These are phyloP conservation scores for Steinernema scapterisci DNA, from an alignment of 2,888 invertebrate genomes.

Conservation along the genomic window DNA sequence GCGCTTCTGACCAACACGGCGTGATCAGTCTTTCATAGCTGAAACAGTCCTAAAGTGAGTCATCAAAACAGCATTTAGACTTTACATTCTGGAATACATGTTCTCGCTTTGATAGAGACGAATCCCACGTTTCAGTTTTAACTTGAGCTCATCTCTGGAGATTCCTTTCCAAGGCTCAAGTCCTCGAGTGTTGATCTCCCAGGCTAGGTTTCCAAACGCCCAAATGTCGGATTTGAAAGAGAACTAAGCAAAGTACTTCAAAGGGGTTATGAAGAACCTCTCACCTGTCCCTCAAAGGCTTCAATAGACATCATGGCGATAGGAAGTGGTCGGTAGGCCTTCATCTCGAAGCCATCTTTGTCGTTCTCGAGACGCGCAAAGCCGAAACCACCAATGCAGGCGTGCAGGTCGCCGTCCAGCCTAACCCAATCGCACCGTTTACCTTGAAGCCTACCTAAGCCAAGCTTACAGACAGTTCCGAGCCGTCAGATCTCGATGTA, in stretches of 20 bases:
- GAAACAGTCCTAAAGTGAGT: too few relatives aligned
- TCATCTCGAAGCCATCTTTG: constrained; percentile 34
- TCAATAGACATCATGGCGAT: not conserved
- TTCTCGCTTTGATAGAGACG: too few relatives aligned
- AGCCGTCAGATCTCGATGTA: constrained; percentile 14
- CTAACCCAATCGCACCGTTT: too few relatives aligned
- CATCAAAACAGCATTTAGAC: too few relatives aligned
- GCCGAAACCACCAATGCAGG: not conserved
- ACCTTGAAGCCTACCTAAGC: too few relatives aligned
- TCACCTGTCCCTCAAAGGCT: not conserved
- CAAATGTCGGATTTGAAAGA: constrained; percentile 9
- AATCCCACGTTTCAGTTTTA: too few relatives aligned
- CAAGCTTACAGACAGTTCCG: not conserved
- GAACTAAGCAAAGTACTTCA: not conserved
- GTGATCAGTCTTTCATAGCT: too few relatives aligned
- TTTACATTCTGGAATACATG: too few relatives aligned
- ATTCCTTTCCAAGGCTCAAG: not conserved
- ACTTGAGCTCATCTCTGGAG: not conserved
- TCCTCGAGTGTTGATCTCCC: not conserved
- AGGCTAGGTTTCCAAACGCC: constrained; percentile 7
- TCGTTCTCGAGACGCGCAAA: constrained; percentile 33
- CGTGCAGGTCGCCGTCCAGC: not conserved
- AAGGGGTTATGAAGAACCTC: too few relatives aligned
- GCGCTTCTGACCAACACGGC: too few relatives aligned
- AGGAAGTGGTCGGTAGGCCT: constrained; percentile 2